These are phyloP conservation scores for Hedychridium roseum DNA, from an alignment of 2,888 invertebrate species.

Conservation along the genomic window DNA sequence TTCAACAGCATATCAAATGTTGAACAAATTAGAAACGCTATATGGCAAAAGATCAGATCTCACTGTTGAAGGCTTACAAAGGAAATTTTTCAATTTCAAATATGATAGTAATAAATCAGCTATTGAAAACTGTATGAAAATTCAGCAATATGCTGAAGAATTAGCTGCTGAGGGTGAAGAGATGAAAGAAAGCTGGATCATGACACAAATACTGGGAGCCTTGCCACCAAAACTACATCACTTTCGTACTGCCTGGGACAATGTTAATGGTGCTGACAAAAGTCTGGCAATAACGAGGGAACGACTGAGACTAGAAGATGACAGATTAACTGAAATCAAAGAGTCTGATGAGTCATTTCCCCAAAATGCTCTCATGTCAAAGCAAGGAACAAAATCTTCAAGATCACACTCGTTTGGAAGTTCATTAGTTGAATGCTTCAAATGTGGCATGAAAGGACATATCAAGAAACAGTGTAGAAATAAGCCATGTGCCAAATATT, in stretches of 20 bases:
- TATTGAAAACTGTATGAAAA: slow-evolving; percentile 28
- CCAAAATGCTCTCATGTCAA: slow-evolving; percentile 22
- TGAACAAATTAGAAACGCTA: slow-evolving; percentile 26
- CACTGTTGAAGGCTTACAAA: slow-evolving; percentile 25
- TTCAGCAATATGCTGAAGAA: slow-evolving; percentile 10
- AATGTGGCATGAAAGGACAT: slow-evolving; percentile 22
- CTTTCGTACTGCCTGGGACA: slow-evolving; percentile 29
- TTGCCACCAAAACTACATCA: slow-evolving; percentile 29
- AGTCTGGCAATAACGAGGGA: slow-evolving; percentile 14
- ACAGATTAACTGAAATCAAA: slow-evolving; percentile 20
- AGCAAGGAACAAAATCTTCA: slow-evolving; percentile 12
- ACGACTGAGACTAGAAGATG: slow-evolving; percentile 23
- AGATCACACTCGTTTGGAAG: background rate
- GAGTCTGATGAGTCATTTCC: slow-evolving; percentile 6
- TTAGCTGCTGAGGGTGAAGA: slow-evolving; percentile 21
- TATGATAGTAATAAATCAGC: slow-evolving; percentile 22
- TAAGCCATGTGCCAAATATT: slow-evolving; percentile 26
- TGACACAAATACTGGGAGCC: slow-evolving; percentile 22
- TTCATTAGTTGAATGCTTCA: slow-evolving; percentile 19
- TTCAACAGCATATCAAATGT: slow-evolving; percentile 23
- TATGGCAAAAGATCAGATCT: slow-evolving; percentile 28
- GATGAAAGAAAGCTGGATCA: slow-evolving; percentile 25
- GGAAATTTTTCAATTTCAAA: slow-evolving; percentile 29
- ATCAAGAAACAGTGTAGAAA: slow-evolving; percentile 17
- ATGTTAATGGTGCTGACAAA: slow-evolving; percentile 15